These are phyloP conservation scores for Ernsta delagoae DNA, from an alignment of 2,888 invertebrate species.

Conservation along the genomic window DNA sequence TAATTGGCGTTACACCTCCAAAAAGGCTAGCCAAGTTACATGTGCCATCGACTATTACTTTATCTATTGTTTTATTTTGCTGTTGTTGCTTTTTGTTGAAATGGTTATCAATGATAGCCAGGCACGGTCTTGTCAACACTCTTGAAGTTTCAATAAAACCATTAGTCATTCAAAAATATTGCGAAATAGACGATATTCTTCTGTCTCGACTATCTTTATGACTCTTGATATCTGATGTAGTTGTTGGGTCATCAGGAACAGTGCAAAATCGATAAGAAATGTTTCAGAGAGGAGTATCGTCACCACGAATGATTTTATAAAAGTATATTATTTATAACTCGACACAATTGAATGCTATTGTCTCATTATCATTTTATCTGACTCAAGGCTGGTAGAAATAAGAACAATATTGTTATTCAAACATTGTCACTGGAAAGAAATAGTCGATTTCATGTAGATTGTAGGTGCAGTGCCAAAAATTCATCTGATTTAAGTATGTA, in stretches of 20 bases:
- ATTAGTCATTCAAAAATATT: constrained; percentile 9
- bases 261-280: constrained; percentile 11
- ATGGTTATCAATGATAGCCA: too few species aligned
- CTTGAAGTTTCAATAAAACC: background rate
- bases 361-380: constrained; percentile 20
- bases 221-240: background rate
- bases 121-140: background rate
- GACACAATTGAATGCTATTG: constrained; percentile 24
- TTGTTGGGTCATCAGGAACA: background rate
- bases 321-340: constrained; percentile 31
- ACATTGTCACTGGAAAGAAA: background rate
- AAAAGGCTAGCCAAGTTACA: background rate
- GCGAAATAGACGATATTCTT: background rate
- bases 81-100: too few species aligned
- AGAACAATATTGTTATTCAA: constrained; percentile 28
- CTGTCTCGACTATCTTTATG: background rate
- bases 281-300: background rate
- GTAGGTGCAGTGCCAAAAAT: too few species aligned
- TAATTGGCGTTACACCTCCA: constrained; percentile 10
- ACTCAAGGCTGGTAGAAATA: constrained; percentile 28
- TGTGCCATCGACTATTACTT: too few species aligned
- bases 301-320: background rate
- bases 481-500: too few species aligned
- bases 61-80: too few species aligned
- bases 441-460: too few species aligned